phyloP scores from a whole-genome alignment of 2,113 vertebrate species.

The Xiphophorus hellerii region DNA sequence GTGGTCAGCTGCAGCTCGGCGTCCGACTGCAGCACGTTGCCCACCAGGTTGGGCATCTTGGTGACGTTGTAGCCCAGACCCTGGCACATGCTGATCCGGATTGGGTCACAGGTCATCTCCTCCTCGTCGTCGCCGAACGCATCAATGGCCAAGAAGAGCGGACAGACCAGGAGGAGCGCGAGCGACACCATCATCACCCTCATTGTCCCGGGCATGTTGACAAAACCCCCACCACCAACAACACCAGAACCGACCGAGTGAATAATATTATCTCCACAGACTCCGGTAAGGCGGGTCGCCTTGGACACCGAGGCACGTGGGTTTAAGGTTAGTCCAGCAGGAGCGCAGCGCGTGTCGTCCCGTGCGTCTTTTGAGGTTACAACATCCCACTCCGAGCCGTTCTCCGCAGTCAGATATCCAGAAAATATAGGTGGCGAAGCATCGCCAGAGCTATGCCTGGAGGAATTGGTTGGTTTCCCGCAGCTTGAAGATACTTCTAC shows the following conservation, averaged over 20 bases:
- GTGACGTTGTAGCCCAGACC: slow-evolving; percentile 98
- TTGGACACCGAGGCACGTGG: slow-evolving; percentile 36
- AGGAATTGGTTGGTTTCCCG: neutral
- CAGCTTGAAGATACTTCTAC: neutral
- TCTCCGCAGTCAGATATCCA: slow-evolving; percentile 42
- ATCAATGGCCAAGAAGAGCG: slow-evolving; percentile 56
- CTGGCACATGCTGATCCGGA: slow-evolving; percentile 98
- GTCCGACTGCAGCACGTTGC: slow-evolving; percentile 95
- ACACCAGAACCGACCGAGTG: neutral
- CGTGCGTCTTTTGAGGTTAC: slow-evolving; percentile 35
- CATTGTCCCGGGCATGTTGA: slow-evolving; percentile 47
- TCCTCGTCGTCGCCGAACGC: slow-evolving; percentile 90
- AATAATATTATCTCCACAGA: slow-evolving; percentile 1
- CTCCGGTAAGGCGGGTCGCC: slow-evolving; percentile 2
- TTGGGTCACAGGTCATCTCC: slow-evolving; percentile 94
- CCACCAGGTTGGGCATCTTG: slow-evolving; percentile 98
- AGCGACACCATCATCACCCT: slow-evolving; percentile 36
- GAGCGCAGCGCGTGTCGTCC: slow-evolving; percentile 40
- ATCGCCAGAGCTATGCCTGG: neutral
- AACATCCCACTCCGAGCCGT: slow-evolving; percentile 33
- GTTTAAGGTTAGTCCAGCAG: slow-evolving; percentile 19
- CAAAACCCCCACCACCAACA: too few species aligned
- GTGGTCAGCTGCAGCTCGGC: slow-evolving; percentile 96
- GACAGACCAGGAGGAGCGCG: slow-evolving; percentile 7
- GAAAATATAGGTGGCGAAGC: neutral